phyloP scores from a whole-genome alignment of 2,797 vertebrate genomes.

The Fratercula arctica region DNA sequence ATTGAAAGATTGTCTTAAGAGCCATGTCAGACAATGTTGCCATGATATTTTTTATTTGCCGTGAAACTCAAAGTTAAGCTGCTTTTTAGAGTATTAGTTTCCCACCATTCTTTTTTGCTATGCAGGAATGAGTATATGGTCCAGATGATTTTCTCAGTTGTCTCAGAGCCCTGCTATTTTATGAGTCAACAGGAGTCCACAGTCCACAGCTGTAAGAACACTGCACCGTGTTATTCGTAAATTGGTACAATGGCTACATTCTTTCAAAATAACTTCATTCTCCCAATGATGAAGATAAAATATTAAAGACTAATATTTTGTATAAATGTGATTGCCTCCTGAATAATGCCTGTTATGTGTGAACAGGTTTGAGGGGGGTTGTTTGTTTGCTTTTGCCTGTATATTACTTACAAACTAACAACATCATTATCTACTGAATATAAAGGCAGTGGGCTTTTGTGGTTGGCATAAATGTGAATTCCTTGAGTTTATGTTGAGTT shows the following conservation, averaged over 20 bases:
- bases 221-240: background rate
- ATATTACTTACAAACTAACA: background rate
- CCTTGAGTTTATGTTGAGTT: background rate
- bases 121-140: background rate
- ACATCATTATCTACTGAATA: background rate
- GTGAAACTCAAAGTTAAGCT: background rate
- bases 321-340: background rate
- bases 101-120: background rate
- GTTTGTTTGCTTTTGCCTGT: background rate
- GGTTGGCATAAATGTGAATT: background rate
- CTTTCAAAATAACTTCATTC: background rate
- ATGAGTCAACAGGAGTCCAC: background rate
- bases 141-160: background rate
- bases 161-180: background rate
- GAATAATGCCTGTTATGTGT: background rate
- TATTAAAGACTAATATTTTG: background rate
- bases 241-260: background rate
- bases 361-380: background rate
- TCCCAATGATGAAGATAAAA: background rate
- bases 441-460: background rate
- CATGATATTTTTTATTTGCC: background rate
- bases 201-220: background rate
- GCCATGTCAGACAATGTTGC: background rate
- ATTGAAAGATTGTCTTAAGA: background rate
- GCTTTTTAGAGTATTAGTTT: background rate